Conservation (phyloP, 2,888 invertebrate genomes). For the Sphaeridia pumilis region DNA sequence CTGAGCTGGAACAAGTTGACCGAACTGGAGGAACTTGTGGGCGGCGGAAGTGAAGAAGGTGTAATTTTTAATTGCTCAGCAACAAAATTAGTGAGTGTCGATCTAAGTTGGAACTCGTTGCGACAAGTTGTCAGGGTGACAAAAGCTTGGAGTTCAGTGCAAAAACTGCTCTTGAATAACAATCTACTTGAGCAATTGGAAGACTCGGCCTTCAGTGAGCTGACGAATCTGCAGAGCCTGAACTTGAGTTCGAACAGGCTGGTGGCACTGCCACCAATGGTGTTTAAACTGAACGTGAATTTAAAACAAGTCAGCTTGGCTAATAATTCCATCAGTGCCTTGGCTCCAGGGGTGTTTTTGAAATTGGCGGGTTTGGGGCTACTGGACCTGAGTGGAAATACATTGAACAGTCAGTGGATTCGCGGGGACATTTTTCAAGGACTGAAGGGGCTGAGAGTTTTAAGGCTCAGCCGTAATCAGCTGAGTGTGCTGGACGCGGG, state of each 20-base stretch:
- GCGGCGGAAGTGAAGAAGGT: conserved; percentile 44
- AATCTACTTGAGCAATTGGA: conserved; percentile 64
- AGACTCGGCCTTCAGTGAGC: conserved; percentile 62
- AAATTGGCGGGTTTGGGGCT: conserved; percentile 71
- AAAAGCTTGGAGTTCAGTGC: conserved; percentile 59
- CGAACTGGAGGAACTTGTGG: conserved; percentile 49
- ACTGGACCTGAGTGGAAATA: conserved; percentile 62
- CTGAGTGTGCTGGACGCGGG: conserved; percentile 68
- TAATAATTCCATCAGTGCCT: conserved; percentile 68
- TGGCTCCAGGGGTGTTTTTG: conserved; percentile 71
- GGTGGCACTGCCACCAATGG: conserved; percentile 63
- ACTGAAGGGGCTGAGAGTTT: conserved; percentile 56
- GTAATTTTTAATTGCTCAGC: conserved; percentile 44
- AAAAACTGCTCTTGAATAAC: conserved; percentile 61
- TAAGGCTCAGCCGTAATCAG: conserved; percentile 71
- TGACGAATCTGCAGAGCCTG: conserved; percentile 57
- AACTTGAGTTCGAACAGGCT: conserved; percentile 70
- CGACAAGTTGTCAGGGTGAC: conserved; percentile 56
- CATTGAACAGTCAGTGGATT: conserved; percentile 62
- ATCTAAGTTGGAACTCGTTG: conserved; percentile 61
- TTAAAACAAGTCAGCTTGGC: conserved; percentile 63
- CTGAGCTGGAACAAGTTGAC: conserved; percentile 71
- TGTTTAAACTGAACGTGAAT: conserved; percentile 67
- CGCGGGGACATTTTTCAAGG: conserved; percentile 66
- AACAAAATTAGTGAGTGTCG: conserved; percentile 54